These are phyloP conservation scores for Clarias batrachus DNA, from an alignment of 2,113 vertebrate species.

Conservation along the genomic window DNA sequence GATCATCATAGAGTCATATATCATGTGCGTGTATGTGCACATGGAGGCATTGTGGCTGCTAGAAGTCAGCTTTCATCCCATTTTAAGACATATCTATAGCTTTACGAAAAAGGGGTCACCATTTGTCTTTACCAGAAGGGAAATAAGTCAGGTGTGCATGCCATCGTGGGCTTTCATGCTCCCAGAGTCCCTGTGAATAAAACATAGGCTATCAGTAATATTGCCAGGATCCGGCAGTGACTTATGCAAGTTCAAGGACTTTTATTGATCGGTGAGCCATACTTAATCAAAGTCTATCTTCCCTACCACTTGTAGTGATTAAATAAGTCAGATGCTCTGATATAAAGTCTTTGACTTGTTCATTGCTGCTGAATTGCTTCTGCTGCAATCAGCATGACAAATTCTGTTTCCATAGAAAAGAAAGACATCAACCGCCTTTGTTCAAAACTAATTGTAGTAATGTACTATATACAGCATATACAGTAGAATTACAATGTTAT, in stretches of 20 bases:
- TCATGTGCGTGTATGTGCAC: constrained; percentile 21
- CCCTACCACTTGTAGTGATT: constrained; percentile 85
- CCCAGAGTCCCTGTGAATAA: constrained; percentile 62
- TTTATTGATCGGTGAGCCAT: constrained; percentile 80
- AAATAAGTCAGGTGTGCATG: constrained; percentile 46
- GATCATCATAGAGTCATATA: constrained; percentile 16
- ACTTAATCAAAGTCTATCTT: constrained; percentile 85
- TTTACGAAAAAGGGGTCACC: constrained; percentile 38
- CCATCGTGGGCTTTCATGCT: constrained; percentile 34
- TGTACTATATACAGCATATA: neutral
- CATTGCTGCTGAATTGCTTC: constrained; percentile 64
- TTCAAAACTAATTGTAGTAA: neutral
- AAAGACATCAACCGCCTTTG: neutral
- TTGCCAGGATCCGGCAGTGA: constrained; percentile 73
- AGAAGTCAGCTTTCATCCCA: constrained; percentile 44
- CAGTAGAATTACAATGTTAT: neutral
- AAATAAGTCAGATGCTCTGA: constrained; percentile 79
- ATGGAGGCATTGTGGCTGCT: constrained; percentile 12
- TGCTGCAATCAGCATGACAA: constrained; percentile 72
- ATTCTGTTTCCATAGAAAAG: constrained; percentile 45
- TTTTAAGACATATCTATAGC: constrained; percentile 40
- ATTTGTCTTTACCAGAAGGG: constrained; percentile 41
- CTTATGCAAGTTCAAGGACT: constrained; percentile 88
- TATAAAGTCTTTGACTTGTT: constrained; percentile 72
- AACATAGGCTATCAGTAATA: constrained; percentile 69